Base-by-base conservation (phyloP, 2,113 vertebrate genomes). In the Oenanthe oenanthe region DNA sequence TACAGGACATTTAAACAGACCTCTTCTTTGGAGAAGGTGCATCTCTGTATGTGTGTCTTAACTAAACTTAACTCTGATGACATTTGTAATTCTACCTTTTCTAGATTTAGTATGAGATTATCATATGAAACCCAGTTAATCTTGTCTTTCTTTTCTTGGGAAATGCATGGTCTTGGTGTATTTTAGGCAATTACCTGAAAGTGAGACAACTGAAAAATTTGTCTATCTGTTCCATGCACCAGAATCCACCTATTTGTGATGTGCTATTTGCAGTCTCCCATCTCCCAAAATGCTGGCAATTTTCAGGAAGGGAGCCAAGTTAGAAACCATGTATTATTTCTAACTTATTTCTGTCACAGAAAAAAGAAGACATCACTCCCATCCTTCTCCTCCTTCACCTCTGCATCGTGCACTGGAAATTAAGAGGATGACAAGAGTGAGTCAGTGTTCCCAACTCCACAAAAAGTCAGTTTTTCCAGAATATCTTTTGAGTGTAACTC, bases 301-400 rank as follows among this genome's bases (percentile, higher is more conserved):
- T 51, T 93, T 85, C n/a, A 63, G 88, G 85, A 74, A 89, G 38
- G 42, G 28, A 95, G 62, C 88, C 82, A 93, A 87, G 38, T 54
- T n/a, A 58, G 34, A 95, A 85, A 56, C 12, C 57, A 20, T 45
- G 18, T 45, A 45, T 45, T 45, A 45, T 45, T 45, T 45, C 43
- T 20, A 45, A 45, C 36, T 70, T 78, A 17, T 61, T 86, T 76
- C 67, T 70, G 17, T 62, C 63, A 57, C 58, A 70, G 89, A 51
- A 79, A 79, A 76, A 93, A 88, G 45, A 91, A 85, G 73, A 45
- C 28, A 57, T 50, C 66, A 36, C 36, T 79, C 1, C 1, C 61
- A 75, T 63, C 85, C 42, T 85, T 85, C 84, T 83, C 63, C 76
- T 77, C 13, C 80, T 70, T 93, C 75, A 89, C 71, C 58, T 61